Evolutionary conservation across 2,888 invertebrate species (phyloP), one percentile per base, ranked within the genome.

Genomic region (Drosophila parthenogenetica): DNA sequence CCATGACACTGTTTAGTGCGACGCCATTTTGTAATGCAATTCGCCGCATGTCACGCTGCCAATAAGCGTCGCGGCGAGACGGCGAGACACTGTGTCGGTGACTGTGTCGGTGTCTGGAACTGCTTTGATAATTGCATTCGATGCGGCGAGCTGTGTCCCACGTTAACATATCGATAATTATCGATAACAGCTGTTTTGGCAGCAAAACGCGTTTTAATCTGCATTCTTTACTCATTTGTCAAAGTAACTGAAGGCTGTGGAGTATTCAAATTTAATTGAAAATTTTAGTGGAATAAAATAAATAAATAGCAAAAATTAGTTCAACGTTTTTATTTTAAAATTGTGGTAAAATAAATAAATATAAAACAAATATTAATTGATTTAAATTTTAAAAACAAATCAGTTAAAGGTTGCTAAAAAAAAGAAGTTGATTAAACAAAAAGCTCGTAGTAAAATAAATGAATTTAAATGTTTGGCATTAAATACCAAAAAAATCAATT

Each of bases 101-200:
- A 19, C 19, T 29, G 22, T 51, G 40, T 51, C 53, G 37, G 22
- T 42, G 60, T 64, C 49, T 73, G 66, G 40, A 14, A 53, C 11
- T 54, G 43, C 69, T 71, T 3, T 35, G 35, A 35, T 35, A 79
- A 84, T 77, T 81, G 66, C 74, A 77, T 79, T 79, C 64, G 62
- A 16, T 59, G 68, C 67, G 66, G 60, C 42, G 17, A 19, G 42
- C 25, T 10, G 14, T 48, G 16, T 35, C 11, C 39, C 29, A 57
- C 46, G 35, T 51, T 22, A 45, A 50, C n/a, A 5, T 11, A 19
- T 37, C 70, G 54, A 69, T 64, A 45, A 29, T 59, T 64, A 69
- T 70, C 70, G 70, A 70, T 54, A 58, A 53, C 43, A 54, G 19
- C 37, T 17, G 35, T 22, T 10, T 25, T 19, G 37, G 19, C 48